These are phyloP conservation scores for Lytechinus variegatus DNA, from an alignment of 35 echinoderm and acorn worm species.

Conservation along the genomic window DNA sequence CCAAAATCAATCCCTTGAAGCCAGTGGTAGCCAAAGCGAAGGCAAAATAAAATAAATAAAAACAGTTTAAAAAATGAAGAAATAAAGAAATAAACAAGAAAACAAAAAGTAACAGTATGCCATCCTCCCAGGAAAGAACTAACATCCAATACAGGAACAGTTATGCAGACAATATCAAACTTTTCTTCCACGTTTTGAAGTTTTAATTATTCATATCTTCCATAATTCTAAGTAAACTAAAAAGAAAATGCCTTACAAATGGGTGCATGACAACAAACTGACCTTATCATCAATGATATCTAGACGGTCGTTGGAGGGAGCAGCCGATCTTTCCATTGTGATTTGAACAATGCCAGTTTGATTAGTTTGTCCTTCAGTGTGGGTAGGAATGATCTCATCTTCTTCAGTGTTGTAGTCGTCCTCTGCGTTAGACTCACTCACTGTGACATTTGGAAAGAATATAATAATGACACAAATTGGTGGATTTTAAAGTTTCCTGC, in stretches of 20 bases:
- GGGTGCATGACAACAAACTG: background rate
- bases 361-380: background rate
- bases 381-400: background rate
- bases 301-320: background rate
- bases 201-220: background rate
- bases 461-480: too few relatives aligned
- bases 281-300: background rate
- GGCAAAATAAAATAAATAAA: too few relatives aligned
- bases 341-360: background rate
- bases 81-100: too few relatives aligned
- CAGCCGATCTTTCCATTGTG: background rate
- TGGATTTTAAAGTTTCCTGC: too few relatives aligned
- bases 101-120: too few relatives aligned
- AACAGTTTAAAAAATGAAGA: too few relatives aligned
- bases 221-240: background rate
- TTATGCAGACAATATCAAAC: too few relatives aligned
- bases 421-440: background rate
- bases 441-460: background rate
- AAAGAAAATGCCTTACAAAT: background rate
- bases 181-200: too few relatives aligned
- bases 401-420: conserved; percentile 46
- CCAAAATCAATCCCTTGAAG: too few relatives aligned
- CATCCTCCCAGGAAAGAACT: too few relatives aligned
- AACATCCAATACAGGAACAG: too few relatives aligned
- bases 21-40: too few relatives aligned